Percentiles rank a stretch among this genome's conserved stretches.
These are phyloP conservation scores for Myotis lucifugus DNA, from an alignment of 2,113 vertebrate species.

Conservation along the genomic window DNA sequence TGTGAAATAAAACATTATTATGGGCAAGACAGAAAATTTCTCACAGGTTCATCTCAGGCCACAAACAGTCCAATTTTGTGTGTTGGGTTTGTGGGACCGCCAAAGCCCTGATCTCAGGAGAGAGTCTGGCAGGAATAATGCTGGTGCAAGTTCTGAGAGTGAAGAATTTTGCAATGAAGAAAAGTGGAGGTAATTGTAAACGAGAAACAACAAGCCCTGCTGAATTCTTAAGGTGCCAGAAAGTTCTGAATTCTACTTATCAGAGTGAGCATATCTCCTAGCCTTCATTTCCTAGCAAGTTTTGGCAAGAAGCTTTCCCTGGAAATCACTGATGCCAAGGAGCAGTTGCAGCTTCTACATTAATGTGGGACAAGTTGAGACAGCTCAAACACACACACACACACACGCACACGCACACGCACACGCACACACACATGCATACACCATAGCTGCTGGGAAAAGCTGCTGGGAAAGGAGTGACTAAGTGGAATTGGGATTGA, in stretches of 20 bases:
- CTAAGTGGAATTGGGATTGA: not conserved
- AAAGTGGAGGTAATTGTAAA: not conserved
- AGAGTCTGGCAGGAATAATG: not conserved
- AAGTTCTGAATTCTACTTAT: conserved; percentile 8
- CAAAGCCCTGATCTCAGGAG: not conserved
- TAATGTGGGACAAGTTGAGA: not conserved
- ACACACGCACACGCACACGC: not conserved
- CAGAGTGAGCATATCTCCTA: not conserved
- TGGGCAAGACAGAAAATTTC: not conserved
- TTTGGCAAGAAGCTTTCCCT: not conserved
- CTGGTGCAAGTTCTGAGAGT: not conserved
- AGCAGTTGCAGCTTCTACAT: not conserved
- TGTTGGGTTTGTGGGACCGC: not conserved
- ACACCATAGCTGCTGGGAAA: not conserved
- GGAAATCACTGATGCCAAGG: not conserved
- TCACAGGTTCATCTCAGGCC: not conserved
- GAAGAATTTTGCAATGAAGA: not conserved
- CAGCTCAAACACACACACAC: not conserved
- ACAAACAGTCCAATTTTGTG: not conserved
- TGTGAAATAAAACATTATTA: not conserved
- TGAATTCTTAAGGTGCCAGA: not conserved
- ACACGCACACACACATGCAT: not conserved
- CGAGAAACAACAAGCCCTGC: not conserved
- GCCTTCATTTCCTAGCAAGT: not conserved
- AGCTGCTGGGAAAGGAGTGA: not conserved